Conservation (phyloP, 92 coral and sea anemone species). For the Zoanthus gigantus region DNA sequence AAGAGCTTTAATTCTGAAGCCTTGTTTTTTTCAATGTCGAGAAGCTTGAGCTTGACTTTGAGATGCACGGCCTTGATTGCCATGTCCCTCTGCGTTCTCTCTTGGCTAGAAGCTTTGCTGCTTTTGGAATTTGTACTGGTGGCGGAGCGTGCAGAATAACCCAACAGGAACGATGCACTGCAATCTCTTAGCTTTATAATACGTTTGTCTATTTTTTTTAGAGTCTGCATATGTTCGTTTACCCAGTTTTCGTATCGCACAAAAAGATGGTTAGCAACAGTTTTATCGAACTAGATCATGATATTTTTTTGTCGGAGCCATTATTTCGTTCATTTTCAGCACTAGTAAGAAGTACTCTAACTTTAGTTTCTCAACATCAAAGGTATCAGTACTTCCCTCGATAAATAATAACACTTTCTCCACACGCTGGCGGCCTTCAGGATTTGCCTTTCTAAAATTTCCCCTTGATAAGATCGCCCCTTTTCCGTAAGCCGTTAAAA, state of each 20-base stretch:
- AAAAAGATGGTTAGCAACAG: constrained; percentile 9
- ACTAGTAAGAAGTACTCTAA: constrained; percentile 13
- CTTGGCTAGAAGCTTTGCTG: constrained; percentile 18
- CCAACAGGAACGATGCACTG: not conserved
- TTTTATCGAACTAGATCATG: not conserved
- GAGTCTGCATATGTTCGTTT: not conserved
- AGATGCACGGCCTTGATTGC: constrained; percentile 16
- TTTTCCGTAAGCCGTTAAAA: constrained; percentile 1
- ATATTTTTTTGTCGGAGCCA: not conserved
- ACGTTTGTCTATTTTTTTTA: constrained; percentile 22
- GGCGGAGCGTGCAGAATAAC: constrained; percentile 16
- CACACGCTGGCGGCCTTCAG: not conserved
- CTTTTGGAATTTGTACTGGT: constrained; percentile 2
- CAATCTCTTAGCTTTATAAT: constrained; percentile 25
- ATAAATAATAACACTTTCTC: constrained; percentile 17
- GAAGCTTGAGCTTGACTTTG: constrained; percentile 11
- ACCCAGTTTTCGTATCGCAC: constrained; percentile 29
- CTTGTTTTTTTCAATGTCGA: constrained; percentile 1
- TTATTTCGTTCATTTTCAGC: constrained; percentile 24
- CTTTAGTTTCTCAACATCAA: constrained; percentile 17
- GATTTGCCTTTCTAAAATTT: not conserved
- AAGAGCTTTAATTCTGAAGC: not conserved
- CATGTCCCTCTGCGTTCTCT: constrained; percentile 6
- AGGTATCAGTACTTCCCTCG: constrained; percentile 20
- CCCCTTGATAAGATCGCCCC: constrained; percentile 1